Base-by-base conservation (phyloP, 2,888 invertebrate species). In the Chrysolina haemoptera region DNA sequence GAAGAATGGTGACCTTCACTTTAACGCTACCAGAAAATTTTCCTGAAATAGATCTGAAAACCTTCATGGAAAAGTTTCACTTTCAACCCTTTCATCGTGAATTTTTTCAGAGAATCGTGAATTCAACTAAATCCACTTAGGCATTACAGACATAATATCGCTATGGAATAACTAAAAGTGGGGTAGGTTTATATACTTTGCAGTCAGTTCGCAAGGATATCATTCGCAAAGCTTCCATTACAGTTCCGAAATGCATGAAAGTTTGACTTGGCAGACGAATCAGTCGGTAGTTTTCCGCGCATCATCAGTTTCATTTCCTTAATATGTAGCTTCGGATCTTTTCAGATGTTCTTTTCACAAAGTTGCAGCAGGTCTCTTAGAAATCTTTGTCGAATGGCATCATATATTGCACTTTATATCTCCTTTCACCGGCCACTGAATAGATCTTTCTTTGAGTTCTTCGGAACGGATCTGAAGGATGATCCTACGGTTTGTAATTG, bases 361-460 rank as follows among this genome's bases (percentile, higher is more conserved):
- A 35, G 10, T 59, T 27, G 27, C n/a, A 59, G 35, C 14, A n/a
- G 59, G 35, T n/a, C 59, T 59, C 14, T 59, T 27, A 59, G 59
- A 59, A n/a, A 59, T 59, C 35, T 27, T 27, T 35, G 0, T 10
- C 27, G 14, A 35, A 59, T 35, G 6, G 59, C 35, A 59, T 59
- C 59, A 35, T 27, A 59, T 35, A 35, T 35, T 59, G 35, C 59
- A 35, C 59, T n/a, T 35, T 8, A 27, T 27, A 59, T 59, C 27
- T 59, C n/a, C 59, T 27, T 59, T 59, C 12, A 59, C n/a, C 35
- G n/a, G 59, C 16, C 59, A 59, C 27, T 59, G 59, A 35, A 59
- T 59, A 35, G 35, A 59, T 59, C 4, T 35, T 14, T n/a, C 27
- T 59, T 59, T 16, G 59, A 59, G 59, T 8, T 35, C 59, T n/a